A percentile compares a stretch with the other conserved stretches of the same genome.
Evolutionary conservation across 2,888 invertebrate genomes (phyloP).

Genomic region (Tenthredo notha): DNA sequence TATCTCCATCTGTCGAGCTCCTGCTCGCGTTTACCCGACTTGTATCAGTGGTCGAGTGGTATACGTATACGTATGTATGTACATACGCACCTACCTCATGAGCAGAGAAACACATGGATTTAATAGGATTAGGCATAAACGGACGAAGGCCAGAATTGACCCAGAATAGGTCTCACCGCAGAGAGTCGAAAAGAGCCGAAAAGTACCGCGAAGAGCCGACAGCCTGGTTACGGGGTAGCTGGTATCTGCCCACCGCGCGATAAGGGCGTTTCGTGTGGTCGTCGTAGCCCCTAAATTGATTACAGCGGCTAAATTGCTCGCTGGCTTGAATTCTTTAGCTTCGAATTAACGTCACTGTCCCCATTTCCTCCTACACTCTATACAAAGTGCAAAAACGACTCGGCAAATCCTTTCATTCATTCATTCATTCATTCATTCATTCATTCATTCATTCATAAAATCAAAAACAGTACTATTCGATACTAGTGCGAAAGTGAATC

Average conservation of each 20-base stretch:
- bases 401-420: neutral
- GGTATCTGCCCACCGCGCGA: conserved; percentile 50
- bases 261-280: conserved; percentile 49
- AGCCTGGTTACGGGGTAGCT: conserved; percentile 13
- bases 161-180: conserved; percentile 19
- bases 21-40: neutral
- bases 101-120: conserved; percentile 38
- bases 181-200: conserved; percentile 48
- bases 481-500: too few species aligned
- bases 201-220: conserved; percentile 46
- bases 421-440: too few species aligned
- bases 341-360: conserved; percentile 50
- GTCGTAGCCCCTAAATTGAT: conserved; percentile 49
- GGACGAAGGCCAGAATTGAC: conserved; percentile 35
- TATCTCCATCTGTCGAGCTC: neutral
- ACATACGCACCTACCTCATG: neutral
- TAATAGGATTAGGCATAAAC: conserved; percentile 48
- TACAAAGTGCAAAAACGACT: neutral
- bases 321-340: conserved; percentile 50
- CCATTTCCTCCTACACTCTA: conserved; percentile 26
- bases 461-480: neutral
- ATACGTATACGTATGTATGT: too few species aligned
- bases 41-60: conserved; percentile 16
- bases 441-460: neutral
- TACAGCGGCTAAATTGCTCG: conserved; percentile 44